Base-by-base conservation (phyloP, 1,140 invertebrate genomes). In the Amyelois transitella region DNA sequence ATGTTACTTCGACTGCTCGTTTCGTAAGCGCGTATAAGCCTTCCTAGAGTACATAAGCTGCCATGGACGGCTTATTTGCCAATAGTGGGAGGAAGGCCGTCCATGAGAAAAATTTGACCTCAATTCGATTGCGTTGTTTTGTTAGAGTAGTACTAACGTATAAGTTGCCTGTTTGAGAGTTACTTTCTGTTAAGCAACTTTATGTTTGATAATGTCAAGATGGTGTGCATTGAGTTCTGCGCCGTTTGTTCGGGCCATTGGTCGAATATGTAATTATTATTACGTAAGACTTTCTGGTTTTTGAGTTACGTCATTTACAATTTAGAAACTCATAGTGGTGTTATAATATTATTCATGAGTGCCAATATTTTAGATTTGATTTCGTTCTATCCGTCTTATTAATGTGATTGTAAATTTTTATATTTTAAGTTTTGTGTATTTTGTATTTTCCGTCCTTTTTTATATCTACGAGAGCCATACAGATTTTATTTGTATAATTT, bases 91-190 rank as follows among this genome's bases (percentile, higher is more conserved):
- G 38, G 53, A 53, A 71, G 66, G 67, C 62, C 61, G 58, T 43
- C 18, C 62, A 69, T 77, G 71, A 73, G 74, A 79, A 71, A 63
- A 64, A 62, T 66, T 58, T 69, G 75, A 68, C 75, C 75, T 76
- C 73, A 70, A 53, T 58, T 50, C 52, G 28, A 47, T 49, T 59
- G 28, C 52, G 8, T 58, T 20, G 19, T 20, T 45, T 38, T 47
- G 20, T 52, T 51, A 43, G 49, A 38, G 18, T 20, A 32, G 32
- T 43, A 20, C 55, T 50, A 51, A 53, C 45, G 38, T 7, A 51
- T 19, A 18, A 28, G 49, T 54, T 60, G 55, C 48, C 48, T 60
- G 54, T 45, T 55, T 58, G 58, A 65, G 63, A n/a, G 63, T 52
- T 45, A 48, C 24, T 38, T 38, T n/a, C 32, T 12, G 22, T 55